Percentiles rank a stretch among this genome's conserved stretches.
Conservation (phyloP, 2,888 invertebrate species). For the Clostera curtula region DNA sequence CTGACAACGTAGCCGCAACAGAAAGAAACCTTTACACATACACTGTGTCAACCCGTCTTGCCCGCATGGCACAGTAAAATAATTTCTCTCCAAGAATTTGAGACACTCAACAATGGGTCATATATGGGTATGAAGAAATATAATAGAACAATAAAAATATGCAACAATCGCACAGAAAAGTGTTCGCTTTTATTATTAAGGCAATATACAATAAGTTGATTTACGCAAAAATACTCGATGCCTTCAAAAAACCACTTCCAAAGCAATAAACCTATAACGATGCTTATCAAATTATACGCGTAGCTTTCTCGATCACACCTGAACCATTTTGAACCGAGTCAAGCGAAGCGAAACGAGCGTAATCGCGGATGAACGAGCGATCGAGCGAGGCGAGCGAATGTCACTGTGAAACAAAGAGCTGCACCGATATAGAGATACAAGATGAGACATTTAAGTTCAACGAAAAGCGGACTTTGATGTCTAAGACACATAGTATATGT, state of each 20-base stretch:
- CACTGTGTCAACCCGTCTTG: no score
- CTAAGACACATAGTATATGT: no score
- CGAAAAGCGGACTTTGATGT: no score
- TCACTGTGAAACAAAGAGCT: conserved; percentile 33
- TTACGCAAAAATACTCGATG: not conserved
- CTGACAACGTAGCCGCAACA: no score
- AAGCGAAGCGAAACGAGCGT: conserved; percentile 21
- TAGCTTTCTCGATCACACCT: conserved; percentile 23
- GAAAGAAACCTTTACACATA: no score
- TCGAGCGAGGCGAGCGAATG: conserved; percentile 37
- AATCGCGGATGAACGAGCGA: conserved; percentile 50
- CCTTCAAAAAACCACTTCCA: conserved; percentile 6
- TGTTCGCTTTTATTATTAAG: no score
- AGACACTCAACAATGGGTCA: no score
- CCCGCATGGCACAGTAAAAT: no score
- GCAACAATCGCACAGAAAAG: no score
- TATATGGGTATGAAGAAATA: no score
- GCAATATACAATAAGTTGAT: not conserved
- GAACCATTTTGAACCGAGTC: conserved; percentile 8
- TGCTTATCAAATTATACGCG: conserved; percentile 17
- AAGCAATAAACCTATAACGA: conserved; percentile 16
- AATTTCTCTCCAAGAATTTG: no score
- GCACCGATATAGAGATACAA: conserved; percentile 10
- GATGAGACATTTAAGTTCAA: conserved; percentile 4
- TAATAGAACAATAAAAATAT: no score